Conservation (phyloP, 1,140 invertebrate species). For the Hestina assimilis region DNA sequence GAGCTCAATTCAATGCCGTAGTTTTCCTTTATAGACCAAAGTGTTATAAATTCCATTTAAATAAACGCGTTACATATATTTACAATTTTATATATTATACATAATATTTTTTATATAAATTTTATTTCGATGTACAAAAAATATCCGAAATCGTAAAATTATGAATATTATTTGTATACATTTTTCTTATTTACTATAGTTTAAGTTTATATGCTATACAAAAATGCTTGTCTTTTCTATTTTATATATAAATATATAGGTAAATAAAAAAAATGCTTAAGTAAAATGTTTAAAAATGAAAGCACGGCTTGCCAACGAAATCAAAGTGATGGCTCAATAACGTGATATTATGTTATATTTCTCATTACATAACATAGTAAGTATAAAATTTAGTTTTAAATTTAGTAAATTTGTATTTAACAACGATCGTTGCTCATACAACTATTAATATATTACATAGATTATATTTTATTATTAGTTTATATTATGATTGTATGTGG, state of each 20-base stretch:
- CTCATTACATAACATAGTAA: background rate
- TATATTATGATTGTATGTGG: no score
- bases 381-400: background rate
- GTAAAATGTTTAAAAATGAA: background rate
- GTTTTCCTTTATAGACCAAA: slow-evolving; percentile 5
- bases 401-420: background rate
- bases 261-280: background rate
- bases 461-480: no score
- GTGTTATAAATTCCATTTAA: background rate
- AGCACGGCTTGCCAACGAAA: background rate
- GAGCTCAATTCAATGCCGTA: slow-evolving; percentile 2
- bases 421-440: background rate
- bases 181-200: no score
- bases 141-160: background rate
- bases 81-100: background rate
- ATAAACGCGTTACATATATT: no score
- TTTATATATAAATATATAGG: no score
- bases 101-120: background rate
- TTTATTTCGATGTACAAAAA: no score
- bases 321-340: slow-evolving; percentile 19
- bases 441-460: no score
- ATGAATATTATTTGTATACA: no score
- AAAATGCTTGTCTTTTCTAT: no score
- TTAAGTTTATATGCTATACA: no score
- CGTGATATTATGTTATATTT: slow-evolving; percentile 28